A percentile compares a stretch with the other conserved stretches of the same genome.
phyloP scores from a whole-genome alignment of 2,113 vertebrate genomes.

The Varanus komodoensis region DNA sequence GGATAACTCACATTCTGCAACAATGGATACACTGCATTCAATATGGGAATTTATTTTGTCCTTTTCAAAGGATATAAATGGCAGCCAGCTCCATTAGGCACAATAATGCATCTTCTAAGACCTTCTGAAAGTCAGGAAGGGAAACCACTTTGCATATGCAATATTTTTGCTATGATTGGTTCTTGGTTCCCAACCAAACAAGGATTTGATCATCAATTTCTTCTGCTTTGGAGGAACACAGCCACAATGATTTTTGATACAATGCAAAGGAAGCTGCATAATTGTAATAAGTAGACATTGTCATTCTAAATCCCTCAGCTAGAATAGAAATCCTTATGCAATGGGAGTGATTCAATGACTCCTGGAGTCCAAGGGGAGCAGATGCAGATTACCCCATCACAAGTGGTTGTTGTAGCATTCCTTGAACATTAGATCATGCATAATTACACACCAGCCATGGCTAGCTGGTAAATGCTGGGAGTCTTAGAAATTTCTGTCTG shows the following conservation, averaged over 20 bases:
- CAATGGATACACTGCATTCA: not conserved
- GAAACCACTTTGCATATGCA: not conserved
- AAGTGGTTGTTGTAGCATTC: not conserved
- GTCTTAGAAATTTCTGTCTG: too few relatives aligned
- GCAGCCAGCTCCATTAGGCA: not conserved
- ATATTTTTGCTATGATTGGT: not conserved
- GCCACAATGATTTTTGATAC: not conserved
- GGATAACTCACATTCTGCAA: too few relatives aligned
- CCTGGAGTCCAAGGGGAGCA: not conserved
- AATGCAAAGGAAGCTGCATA: not conserved
- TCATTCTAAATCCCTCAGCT: not conserved
- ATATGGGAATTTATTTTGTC: not conserved
- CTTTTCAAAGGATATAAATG: not conserved
- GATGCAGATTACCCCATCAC: not conserved
- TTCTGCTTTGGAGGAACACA: not conserved
- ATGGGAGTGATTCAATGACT: not conserved
- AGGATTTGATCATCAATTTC: not conserved
- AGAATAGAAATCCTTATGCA: not conserved
- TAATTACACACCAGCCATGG: not conserved
- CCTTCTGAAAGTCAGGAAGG: not conserved
- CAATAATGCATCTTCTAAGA: not conserved
- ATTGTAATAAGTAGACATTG: not conserved
- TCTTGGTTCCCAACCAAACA: not conserved
- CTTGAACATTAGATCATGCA: not conserved
- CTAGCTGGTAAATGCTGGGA: too few relatives aligned